Percentiles rank a stretch among this genome's conserved stretches.
Evolutionary conservation across 1,140 invertebrate species (phyloP).

Genomic region (Luehdorfia chinensis): DNA sequence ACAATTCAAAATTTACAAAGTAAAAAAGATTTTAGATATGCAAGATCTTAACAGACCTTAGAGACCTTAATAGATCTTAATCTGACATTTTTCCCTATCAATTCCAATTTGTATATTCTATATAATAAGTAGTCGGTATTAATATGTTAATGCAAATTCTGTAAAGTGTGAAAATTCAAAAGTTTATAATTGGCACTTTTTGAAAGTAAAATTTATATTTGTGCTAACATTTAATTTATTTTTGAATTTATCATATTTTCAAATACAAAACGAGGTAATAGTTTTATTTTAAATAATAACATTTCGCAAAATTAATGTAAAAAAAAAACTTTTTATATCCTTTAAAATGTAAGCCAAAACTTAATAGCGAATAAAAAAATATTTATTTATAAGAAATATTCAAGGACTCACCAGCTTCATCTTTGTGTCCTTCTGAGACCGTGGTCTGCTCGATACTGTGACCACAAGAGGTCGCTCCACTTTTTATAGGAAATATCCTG

Average conservation of each 20-base stretch:
- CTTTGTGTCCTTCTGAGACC: conserved; percentile 61
- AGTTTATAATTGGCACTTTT: too few relatives aligned
- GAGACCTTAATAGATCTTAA: neutral
- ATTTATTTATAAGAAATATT: conserved; percentile 19
- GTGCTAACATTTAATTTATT: neutral
- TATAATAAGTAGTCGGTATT: too few relatives aligned
- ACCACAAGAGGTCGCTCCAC: conserved; percentile 48
- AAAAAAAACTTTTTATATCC: too few relatives aligned
- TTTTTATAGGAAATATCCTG: conserved; percentile 70
- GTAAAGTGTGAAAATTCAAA: too few relatives aligned
- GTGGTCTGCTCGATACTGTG: conserved; percentile 58
- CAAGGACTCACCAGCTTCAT: conserved; percentile 75
- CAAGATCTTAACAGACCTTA: neutral
- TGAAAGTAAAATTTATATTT: neutral
- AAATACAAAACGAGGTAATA: too few relatives aligned
- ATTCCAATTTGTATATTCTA: too few relatives aligned
- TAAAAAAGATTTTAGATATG: conserved; percentile 1
- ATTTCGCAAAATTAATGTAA: too few relatives aligned
- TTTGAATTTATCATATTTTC: neutral
- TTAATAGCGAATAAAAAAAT: neutral
- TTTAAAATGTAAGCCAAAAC: neutral
- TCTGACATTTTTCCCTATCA: too few relatives aligned
- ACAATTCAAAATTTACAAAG: too few relatives aligned
- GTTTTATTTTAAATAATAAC: too few relatives aligned
- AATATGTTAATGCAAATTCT: too few relatives aligned